phyloP scores from a whole-genome alignment of 2,888 invertebrate genomes.

The Listrodromus nycthemerus region DNA sequence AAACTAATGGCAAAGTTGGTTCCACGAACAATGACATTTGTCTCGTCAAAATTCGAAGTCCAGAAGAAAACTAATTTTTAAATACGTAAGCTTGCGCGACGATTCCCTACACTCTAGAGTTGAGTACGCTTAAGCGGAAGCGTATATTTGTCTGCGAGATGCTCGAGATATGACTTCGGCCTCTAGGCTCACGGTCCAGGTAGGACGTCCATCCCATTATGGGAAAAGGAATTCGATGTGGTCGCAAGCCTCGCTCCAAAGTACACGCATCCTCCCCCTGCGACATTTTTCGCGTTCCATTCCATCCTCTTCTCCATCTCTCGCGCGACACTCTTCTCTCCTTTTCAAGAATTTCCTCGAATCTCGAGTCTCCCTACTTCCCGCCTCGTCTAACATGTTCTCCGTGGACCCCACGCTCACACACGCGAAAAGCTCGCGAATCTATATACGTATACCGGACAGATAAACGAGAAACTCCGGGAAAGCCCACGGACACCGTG shows the following conservation, averaged over 20 bases:
- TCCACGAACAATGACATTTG: too few species aligned
- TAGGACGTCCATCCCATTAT: not conserved
- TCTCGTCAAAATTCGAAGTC: too few species aligned
- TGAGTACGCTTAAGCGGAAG: too few species aligned
- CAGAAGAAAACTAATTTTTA: too few species aligned
- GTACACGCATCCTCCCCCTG: not conserved
- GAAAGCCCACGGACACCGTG: conserved; percentile 35
- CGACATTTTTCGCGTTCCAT: not conserved
- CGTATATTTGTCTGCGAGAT: not conserved
- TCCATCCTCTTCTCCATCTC: not conserved
- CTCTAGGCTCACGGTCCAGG: not conserved
- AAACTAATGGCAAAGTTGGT: not conserved
- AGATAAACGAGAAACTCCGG: conserved; percentile 37
- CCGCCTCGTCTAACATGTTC: conserved; percentile 6
- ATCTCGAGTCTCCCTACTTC: conserved; percentile 19
- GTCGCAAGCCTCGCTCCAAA: conserved; percentile 21
- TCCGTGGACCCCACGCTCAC: not conserved
- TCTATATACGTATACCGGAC: conserved; percentile 6
- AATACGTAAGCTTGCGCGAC: too few species aligned
- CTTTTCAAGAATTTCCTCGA: conserved; percentile 50
- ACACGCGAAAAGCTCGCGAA: not conserved
- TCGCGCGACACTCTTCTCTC: conserved; percentile 1
- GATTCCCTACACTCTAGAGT: too few species aligned
- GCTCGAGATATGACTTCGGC: too few species aligned
- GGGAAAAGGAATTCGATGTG: not conserved